Percentiles rank a stretch among this genome's conserved stretches.
Evolutionary conservation across 2,888 invertebrate genomes (phyloP).

Genomic region (Carcina quercana): DNA sequence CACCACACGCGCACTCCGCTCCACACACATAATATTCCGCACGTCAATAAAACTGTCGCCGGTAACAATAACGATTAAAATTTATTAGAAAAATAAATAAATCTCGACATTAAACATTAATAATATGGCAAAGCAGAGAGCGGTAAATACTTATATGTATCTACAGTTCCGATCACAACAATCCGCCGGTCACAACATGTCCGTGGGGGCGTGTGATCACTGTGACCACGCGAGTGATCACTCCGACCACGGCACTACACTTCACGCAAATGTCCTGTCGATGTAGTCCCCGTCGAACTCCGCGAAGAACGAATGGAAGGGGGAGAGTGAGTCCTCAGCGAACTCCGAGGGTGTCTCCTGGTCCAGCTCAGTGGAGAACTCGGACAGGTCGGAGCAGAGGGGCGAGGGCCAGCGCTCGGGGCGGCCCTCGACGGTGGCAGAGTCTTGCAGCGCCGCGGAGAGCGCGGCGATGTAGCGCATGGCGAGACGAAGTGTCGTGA

Average conservation of each 20-base stretch:
- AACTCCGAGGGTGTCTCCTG: conserved; percentile 66
- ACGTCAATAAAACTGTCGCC: conserved; percentile 33
- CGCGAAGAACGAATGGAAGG: conserved; percentile 72
- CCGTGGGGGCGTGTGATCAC: neutral
- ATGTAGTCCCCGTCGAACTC: conserved; percentile 68
- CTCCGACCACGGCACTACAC: conserved; percentile 9
- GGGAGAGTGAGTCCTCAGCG: conserved; percentile 72
- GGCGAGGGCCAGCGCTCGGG: conserved; percentile 63
- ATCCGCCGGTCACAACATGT: conserved; percentile 5
- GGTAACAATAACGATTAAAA: conserved; percentile 58
- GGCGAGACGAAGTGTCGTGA: conserved; percentile 89
- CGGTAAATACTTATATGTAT: conserved; percentile 52
- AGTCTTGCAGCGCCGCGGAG: conserved; percentile 75
- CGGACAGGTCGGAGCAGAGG: conserved; percentile 70
- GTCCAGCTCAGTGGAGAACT: conserved; percentile 61
- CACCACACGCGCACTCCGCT: too few relatives aligned
- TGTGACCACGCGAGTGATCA: too few relatives aligned
- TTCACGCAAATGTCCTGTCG: conserved; percentile 61
- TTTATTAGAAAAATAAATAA: conserved; percentile 59
- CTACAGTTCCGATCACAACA: conserved; percentile 27
- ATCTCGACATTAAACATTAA: conserved; percentile 53
- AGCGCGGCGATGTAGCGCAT: conserved; percentile 90
- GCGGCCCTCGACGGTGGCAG: conserved; percentile 19
- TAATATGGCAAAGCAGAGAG: conserved; percentile 72
- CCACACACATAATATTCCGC: too few relatives aligned